These are phyloP conservation scores for Sitophilus oryzae DNA, from an alignment of 1,140 invertebrate species.

Conservation along the genomic window DNA sequence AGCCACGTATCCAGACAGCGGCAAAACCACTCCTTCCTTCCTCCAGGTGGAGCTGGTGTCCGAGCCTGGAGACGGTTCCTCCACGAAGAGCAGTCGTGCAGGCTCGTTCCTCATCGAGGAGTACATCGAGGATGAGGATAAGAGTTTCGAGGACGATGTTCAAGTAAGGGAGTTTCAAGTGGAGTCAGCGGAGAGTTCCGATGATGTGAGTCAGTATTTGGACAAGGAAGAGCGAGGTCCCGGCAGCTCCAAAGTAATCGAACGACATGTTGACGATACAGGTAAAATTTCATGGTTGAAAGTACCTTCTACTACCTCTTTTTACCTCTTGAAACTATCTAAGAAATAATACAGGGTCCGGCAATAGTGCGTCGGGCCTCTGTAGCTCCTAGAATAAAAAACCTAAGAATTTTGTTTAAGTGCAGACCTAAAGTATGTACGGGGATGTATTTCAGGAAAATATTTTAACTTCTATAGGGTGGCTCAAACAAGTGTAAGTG, in stretches of 20 bases:
- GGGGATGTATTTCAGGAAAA: no score
- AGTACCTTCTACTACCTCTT: no score
- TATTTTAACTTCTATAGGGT: no score
- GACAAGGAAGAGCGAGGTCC: slow-evolving; percentile 37
- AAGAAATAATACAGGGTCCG: no score
- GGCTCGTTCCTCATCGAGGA: slow-evolving; percentile 25
- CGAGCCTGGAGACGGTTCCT: slow-evolving; percentile 13
- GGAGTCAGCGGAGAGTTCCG: slow-evolving; percentile 37
- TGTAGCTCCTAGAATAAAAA: no score
- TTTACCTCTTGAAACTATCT: no score
- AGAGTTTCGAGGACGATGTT: slow-evolving; percentile 7
- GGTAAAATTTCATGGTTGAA: slow-evolving; percentile 22
- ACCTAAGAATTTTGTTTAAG: no score
- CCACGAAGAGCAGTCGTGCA: slow-evolving; percentile 6
- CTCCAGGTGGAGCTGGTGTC: slow-evolving; percentile 10
- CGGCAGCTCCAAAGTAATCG: slow-evolving; percentile 3
- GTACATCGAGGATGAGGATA: slow-evolving; percentile 14
- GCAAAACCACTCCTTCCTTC: slow-evolving; percentile 13
- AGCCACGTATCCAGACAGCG: slow-evolving; percentile 14
- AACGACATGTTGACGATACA: slow-evolving; percentile 9
- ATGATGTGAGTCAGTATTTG: slow-evolving; percentile 42
- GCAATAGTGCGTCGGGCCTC: no score
- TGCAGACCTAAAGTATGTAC: no score
- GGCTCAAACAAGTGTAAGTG: no score
- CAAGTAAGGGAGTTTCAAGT: slow-evolving; percentile 17